These are phyloP conservation scores for Bursaphelenchus mucronatus DNA, from an alignment of 1,140 invertebrate genomes.

Conservation along the genomic window DNA sequence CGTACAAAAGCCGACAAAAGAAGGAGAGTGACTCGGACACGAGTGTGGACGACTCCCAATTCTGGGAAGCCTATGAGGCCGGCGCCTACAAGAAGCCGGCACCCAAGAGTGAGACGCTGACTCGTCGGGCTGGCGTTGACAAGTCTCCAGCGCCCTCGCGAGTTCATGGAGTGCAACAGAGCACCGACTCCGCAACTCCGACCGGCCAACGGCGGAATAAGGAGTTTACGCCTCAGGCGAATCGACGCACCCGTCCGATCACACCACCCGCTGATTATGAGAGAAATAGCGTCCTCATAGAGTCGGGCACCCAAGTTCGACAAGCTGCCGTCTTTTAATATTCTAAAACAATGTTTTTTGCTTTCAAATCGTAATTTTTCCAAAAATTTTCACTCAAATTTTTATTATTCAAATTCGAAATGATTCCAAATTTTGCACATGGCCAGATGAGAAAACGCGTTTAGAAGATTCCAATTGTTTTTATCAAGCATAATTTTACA, in stretches of 20 bases:
- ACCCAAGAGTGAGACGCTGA: slow-evolving; percentile 25
- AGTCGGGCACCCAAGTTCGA: not conserved
- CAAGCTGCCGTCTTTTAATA: slow-evolving; percentile 20
- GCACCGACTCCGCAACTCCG: not conserved
- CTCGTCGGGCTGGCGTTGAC: slow-evolving; percentile 20
- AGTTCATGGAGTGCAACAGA: slow-evolving; percentile 1
- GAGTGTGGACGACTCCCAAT: slow-evolving; percentile 48
- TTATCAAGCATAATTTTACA: no score
- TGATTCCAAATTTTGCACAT: not conserved
- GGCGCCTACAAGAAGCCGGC: slow-evolving; percentile 53
- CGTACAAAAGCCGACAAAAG: slow-evolving; percentile 38
- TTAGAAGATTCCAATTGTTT: no score
- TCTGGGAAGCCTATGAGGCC: slow-evolving; percentile 57
- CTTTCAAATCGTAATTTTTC: no score
- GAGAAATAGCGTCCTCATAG: not conserved
- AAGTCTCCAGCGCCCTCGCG: slow-evolving; percentile 22
- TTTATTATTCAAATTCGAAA: not conserved
- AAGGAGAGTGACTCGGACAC: slow-evolving; percentile 28
- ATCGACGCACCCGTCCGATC: slow-evolving; percentile 34
- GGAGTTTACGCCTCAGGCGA: slow-evolving; percentile 11
- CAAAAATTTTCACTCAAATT: not conserved
- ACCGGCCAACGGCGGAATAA: not conserved
- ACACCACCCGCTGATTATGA: slow-evolving; percentile 58
- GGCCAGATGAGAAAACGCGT: no score
- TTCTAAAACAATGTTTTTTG: slow-evolving; percentile 11